These are phyloP conservation scores for Pectinophora gossypiella DNA, from an alignment of 1,140 invertebrate genomes.

Conservation along the genomic window DNA sequence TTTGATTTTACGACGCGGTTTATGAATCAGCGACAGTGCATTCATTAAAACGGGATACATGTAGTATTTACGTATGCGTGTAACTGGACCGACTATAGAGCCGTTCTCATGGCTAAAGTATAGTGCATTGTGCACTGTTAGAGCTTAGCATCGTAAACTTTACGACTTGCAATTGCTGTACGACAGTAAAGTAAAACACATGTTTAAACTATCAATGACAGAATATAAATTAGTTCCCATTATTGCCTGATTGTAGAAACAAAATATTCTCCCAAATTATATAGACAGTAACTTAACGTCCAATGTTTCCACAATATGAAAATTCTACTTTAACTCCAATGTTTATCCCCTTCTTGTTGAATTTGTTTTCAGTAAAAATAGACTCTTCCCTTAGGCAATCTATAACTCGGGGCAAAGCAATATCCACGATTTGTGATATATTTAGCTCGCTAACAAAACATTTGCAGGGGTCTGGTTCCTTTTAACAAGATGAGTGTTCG, in stretches of 20 bases:
- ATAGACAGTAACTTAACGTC: too few species aligned
- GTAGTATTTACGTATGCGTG: constrained; percentile 14
- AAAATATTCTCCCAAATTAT: too few species aligned
- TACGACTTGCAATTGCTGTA: neutral
- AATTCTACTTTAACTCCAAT: too few species aligned
- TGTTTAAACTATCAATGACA: neutral
- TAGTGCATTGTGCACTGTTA: neutral
- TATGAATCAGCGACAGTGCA: constrained; percentile 43
- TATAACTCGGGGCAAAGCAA: neutral
- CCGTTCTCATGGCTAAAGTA: constrained; percentile 23
- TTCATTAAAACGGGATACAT: constrained; percentile 32
- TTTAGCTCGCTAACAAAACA: constrained; percentile 28
- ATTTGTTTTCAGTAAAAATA: neutral
- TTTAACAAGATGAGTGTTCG: constrained; percentile 17
- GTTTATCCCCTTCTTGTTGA: too few species aligned
- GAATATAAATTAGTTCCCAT: neutral
- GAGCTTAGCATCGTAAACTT: neutral
- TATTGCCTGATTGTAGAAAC: too few species aligned
- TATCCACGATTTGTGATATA: constrained; percentile 17
- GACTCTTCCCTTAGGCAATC: neutral
- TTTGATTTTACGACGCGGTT: constrained; percentile 40
- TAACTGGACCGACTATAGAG: constrained; percentile 22
- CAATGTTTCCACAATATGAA: too few species aligned
- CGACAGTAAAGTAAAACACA: neutral
- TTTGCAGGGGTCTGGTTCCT: constrained; percentile 20